These are phyloP conservation scores for Diaprepes abbreviatus DNA, from an alignment of 2,888 invertebrate genomes.

Conservation along the genomic window DNA sequence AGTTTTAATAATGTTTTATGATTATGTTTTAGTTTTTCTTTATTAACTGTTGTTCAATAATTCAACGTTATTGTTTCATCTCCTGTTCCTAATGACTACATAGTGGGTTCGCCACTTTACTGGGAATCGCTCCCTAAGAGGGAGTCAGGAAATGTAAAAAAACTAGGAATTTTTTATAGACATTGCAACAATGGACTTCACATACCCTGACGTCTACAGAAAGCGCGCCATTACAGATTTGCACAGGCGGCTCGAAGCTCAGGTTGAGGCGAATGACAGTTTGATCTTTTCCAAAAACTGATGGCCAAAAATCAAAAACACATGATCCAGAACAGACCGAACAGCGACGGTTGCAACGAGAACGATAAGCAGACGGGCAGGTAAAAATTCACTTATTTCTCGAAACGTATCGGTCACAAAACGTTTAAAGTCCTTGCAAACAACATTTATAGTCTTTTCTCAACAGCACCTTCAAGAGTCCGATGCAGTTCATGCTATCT, in stretches of 20 bases:
- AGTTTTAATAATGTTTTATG: too few relatives aligned
- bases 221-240: slow-evolving; percentile 56
- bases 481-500: background rate
- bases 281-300: slow-evolving; percentile 57
- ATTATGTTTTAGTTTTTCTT: too few relatives aligned
- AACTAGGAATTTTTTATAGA: background rate
- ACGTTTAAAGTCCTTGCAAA: too few relatives aligned
- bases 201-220: slow-evolving; percentile 54
- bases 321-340: background rate
- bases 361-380: background rate
- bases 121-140: too few relatives aligned
- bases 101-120: too few relatives aligned
- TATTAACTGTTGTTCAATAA: too few relatives aligned
- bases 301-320: slow-evolving; percentile 51
- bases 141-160: too few relatives aligned
- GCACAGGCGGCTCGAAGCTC: slow-evolving; percentile 55
- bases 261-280: slow-evolving; percentile 59
- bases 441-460: too few relatives aligned
- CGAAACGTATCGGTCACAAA: too few relatives aligned
- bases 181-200: slow-evolving; percentile 7
- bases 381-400: too few relatives aligned
- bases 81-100: too few relatives aligned
- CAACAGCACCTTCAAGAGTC: background rate
- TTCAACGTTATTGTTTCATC: too few relatives aligned
- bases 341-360: background rate